Evolutionary conservation across 2,113 vertebrate species (phyloP).

Genomic region (Empidonax traillii): DNA sequence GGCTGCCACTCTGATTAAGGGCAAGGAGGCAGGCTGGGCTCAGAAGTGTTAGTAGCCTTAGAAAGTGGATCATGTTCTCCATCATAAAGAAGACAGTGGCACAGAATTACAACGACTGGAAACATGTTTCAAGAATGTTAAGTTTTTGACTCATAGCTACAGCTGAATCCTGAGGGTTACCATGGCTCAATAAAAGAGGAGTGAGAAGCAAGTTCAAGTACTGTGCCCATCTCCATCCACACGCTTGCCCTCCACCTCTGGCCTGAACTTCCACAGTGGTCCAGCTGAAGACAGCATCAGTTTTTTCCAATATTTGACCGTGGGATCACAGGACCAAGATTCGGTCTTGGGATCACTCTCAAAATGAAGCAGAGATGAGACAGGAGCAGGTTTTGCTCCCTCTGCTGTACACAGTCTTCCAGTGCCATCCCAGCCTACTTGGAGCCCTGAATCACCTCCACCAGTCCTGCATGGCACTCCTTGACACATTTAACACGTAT

Average conservation of each 20-base stretch:
- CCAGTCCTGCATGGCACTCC: background rate
- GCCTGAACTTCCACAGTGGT: background rate
- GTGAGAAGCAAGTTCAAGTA: background rate
- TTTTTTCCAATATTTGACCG: background rate
- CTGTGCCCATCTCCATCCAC: accelerated
- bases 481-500: background rate
- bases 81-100: background rate
- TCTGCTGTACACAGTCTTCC: slow-evolving; percentile 50
- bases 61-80: background rate
- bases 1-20: background rate
- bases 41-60: background rate
- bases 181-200: background rate
- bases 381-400: slow-evolving; percentile 46
- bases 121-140: background rate
- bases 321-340: too few species aligned
- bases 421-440: background rate
- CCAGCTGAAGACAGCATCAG: background rate
- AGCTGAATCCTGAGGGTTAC: background rate
- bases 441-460: background rate
- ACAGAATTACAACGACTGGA: background rate
- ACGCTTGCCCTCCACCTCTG: background rate
- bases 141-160: accelerated
- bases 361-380: background rate
- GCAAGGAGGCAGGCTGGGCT: background rate
- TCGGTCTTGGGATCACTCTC: background rate